Conservation (phyloP, 2,888 invertebrate species). For the Lypha dubia region DNA sequence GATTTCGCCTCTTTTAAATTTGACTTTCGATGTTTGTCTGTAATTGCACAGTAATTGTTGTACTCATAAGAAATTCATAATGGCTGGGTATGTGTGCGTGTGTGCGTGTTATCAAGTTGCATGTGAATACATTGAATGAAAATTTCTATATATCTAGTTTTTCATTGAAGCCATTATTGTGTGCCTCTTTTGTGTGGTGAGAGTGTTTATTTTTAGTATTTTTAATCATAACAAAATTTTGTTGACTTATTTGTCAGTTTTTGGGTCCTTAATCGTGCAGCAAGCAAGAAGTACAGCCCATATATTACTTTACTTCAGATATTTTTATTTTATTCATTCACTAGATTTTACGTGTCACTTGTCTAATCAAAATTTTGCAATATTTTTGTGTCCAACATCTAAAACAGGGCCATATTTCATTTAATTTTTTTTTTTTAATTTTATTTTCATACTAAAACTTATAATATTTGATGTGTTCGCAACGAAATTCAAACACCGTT, state of each 20-base stretch:
- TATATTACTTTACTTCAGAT: constrained; percentile 52
- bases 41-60: constrained; percentile 67
- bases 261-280: constrained; percentile 14
- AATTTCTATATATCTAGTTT: not conserved
- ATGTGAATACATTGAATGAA: constrained; percentile 35
- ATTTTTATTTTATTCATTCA: constrained; percentile 56
- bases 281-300: constrained; percentile 21
- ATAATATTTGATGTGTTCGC: too few species aligned
- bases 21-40: constrained; percentile 64
- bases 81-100: constrained; percentile 41
- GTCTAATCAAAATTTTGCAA: constrained; percentile 69
- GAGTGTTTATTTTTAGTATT: not conserved
- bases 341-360: constrained; percentile 69
- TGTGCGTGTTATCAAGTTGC: not conserved
- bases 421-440: too few species aligned
- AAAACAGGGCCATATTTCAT: constrained; percentile 58
- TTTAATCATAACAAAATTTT: constrained; percentile 13
- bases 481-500: not conserved
- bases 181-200: not conserved
- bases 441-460: too few species aligned
- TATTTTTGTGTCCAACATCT: constrained; percentile 39
- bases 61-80: too few species aligned
- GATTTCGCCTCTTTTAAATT: not conserved
- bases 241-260: not conserved
- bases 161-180: constrained; percentile 4